Base-by-base conservation (phyloP, 2,113 vertebrate genomes). In the Dunckerocampus dactyliophorus region DNA sequence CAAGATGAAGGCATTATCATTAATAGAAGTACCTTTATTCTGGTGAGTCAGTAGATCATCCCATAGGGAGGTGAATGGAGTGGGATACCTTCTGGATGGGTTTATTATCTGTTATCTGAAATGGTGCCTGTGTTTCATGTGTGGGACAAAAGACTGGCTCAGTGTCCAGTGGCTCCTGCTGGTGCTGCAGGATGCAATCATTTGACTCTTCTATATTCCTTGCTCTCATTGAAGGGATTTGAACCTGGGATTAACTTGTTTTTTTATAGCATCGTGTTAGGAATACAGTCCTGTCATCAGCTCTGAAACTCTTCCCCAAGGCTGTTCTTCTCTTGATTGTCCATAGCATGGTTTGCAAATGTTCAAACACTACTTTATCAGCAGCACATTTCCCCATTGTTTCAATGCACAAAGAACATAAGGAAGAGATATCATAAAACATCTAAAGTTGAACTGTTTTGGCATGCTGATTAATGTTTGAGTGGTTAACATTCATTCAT, bases 31-130 rank as follows among this genome's bases (percentile, higher is more conserved):
- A 43, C 39, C 1, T 39, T 39, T 39, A 28, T 47, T 16, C 11
- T 16, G 22, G 50, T 8, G 50, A n/a, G 3, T 53, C 62, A 76
- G 61, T 45, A 67, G 64, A 73, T 72, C 62, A 64, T 61, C 37
- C 42, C 15, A 17, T 49, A 14, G 50, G 28, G 62, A 53, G 37
- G 45, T 50, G 47, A 45, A 43, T 43, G 22, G 20, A 56, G 39
- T 65, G 20, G 49, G 59, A 59, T 49, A 71, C 66, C 69, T 80
- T 79, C 49, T 80, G 74, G 63, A 60, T n/a, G 43, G 47, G 31
- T 15, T 69, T 77, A 43, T 68, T 75, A 60, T 76, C 47, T 65
- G 16, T 64, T 72, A 55, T 67, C 39, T 49, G 12, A 20, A 57
- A 24, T 47, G 34, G n/a, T 22, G 68, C 47, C 43, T 24, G 9